Base-by-base conservation (phyloP, 2,113 vertebrate species). In the Pongo abelii region DNA sequence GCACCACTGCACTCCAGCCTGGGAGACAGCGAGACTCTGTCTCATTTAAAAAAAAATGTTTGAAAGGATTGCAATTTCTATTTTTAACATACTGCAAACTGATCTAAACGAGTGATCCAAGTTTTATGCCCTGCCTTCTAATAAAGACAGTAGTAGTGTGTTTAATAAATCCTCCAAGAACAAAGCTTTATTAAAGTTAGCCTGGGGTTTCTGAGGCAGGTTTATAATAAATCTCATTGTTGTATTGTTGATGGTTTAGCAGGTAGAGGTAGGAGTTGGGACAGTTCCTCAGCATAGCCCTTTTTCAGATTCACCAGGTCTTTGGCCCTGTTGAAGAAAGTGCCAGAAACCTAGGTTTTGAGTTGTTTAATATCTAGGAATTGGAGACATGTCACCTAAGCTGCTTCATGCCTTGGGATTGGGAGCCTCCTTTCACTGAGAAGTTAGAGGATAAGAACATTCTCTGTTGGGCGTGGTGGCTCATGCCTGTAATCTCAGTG, bases 101-200 rank as follows among this genome's bases (percentile, higher is more conserved):
- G 9, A 50, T 64, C 18, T 72, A 59, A 84, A 96, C n/a, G 13
- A n/a, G 20, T 50, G 17, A 59, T 81, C 2, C 43, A 43, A 67
- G 93, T 91, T 96, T 91, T 90, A 11, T 95, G 57, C 6, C 16
- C 2, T 88, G 12, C 3, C 23, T 93, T 13, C 17, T 96, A 40
- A 78, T 87, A 91, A 95, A 90, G 87, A 38, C 0, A 57, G n/a
- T 81, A 35, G 10, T 10, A 35, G 8, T 95, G 93, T 91, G 72
- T 83, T 81, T 78, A 80, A 61, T 16, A 87, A 80, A 13, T 95
- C 1, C 1, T 59, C 25, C 2, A 78, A 91, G 87, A 91, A 84
- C 75, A 96, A 93, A 94, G 32, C 23, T 96, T 93, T 94, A 89
- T 80, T 84, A 89, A 14, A 89, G 46, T 92, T 95, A 70, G 11